These are phyloP conservation scores for Limnothrissa miodon DNA, from an alignment of 2,113 vertebrate genomes.

Conservation along the genomic window DNA sequence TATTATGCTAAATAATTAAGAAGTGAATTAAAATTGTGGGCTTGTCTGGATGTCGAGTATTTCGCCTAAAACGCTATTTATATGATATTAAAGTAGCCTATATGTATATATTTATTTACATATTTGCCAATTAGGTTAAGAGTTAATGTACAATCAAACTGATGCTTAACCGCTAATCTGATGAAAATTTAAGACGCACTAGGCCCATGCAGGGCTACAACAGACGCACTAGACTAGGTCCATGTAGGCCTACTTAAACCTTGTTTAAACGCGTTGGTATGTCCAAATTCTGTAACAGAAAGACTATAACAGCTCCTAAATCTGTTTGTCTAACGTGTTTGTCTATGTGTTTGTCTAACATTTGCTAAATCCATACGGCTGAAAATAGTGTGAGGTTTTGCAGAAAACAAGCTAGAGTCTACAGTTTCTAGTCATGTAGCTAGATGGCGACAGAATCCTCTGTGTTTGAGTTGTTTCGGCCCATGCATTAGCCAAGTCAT, in stretches of 20 bases:
- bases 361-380: too few species aligned
- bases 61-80: not conserved
- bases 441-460: not conserved
- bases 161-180: too few species aligned
- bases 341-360: too few species aligned
- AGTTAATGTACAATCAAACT: too few species aligned
- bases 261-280: not conserved
- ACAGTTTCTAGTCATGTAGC: not conserved
- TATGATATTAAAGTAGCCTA: too few species aligned
- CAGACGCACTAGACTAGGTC: too few species aligned
- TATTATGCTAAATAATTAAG: not conserved
- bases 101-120: too few species aligned
- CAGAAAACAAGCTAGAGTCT: not conserved
- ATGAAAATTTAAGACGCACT: too few species aligned
- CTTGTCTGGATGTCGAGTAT: not conserved
- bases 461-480: not conserved
- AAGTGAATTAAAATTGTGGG: not conserved
- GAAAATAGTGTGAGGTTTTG: not conserved
- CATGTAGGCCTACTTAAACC: not conserved
- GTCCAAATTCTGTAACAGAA: too few species aligned
- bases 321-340: not conserved
- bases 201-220: too few species aligned
- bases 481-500: not conserved
- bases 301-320: not conserved
- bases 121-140: too few species aligned